phyloP scores from a whole-genome alignment of 2,888 invertebrate genomes.

The Acronicta leporina region DNA sequence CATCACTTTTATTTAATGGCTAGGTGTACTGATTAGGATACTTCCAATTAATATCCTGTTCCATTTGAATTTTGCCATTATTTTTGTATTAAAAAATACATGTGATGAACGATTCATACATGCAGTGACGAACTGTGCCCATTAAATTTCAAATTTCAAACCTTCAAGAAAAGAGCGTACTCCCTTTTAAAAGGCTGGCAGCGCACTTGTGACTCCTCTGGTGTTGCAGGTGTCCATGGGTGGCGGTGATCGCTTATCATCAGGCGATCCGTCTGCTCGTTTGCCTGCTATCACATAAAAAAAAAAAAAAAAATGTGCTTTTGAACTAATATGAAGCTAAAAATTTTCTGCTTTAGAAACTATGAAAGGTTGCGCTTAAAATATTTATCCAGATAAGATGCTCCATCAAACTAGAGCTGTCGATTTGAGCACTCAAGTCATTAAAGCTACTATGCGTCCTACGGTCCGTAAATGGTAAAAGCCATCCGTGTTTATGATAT shows the following conservation, averaged over 20 bases:
- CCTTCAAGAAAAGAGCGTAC: too few species aligned
- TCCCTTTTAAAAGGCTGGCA: too few species aligned
- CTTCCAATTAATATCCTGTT: neutral
- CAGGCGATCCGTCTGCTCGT: too few species aligned
- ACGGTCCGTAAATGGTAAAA: conserved; percentile 58
- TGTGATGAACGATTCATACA: conserved; percentile 30
- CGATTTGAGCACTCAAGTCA: conserved; percentile 50
- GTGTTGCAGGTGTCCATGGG: too few species aligned
- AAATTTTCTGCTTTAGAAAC: conserved; percentile 16
- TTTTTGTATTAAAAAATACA: conserved; percentile 17
- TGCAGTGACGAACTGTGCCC: conserved; percentile 16
- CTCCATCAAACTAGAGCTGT: conserved; percentile 32
- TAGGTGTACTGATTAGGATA: neutral
- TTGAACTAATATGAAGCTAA: conserved; percentile 12
- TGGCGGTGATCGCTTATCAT: too few species aligned
- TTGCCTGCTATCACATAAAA: too few species aligned
- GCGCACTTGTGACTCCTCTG: too few species aligned
- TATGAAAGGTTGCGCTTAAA: conserved; percentile 18
- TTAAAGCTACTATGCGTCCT: conserved; percentile 45
- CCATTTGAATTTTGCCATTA: neutral
- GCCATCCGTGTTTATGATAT: conserved; percentile 65
- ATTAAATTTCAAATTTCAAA: too few species aligned
- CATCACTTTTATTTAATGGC: neutral
- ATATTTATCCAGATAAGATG: conserved; percentile 16
- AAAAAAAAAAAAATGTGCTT: conserved; percentile 22